Evolutionary conservation across 30 jellyfish, hydroid and myxozoan species (phyloP), one percentile per base, ranked within the genome.

Genomic region (Pelagia noctiluca): DNA sequence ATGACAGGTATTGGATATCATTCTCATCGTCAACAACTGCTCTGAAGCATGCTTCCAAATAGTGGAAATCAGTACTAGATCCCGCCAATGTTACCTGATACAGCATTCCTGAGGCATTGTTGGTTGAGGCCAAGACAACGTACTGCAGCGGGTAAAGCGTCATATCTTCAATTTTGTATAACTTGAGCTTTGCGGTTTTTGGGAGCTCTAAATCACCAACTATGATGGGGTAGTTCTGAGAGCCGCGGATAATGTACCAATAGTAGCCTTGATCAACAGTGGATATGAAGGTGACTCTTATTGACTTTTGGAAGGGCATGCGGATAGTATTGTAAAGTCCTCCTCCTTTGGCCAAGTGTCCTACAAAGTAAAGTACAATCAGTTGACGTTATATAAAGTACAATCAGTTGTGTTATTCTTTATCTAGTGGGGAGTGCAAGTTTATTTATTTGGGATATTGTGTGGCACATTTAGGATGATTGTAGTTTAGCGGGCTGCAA

Each of bases 151-250:
- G 96, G 37, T 82, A 73, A 31, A 76, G 53, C 7, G 37, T 70
- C 54, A 22, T 25, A 31, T 88, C 70, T 53, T 82, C 92, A 4
- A 79, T 36, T 37, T 84, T 84, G 24, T 84, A 79, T 50, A 90
- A 22, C 16, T 64, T 84, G 65, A 90, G 77, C 80, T 62, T 53
- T 22, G 97, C 95, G 3, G 81, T 83, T 47, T 83, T 65, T 0
- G 97, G 97, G 23, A 90, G 82, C 49, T 29, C 81, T 64, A 90
- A 35, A 70, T 90, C 97, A 7, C 97, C 97, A 70, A 90, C 60
- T 1, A 71, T 83, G 22, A 90, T 52, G 0, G 89, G 96, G 75
- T 82, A 83, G 87, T 90, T 84, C 70, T 90, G 93, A 36, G 86
- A 88, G 0, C 97, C 97, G 18, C 97, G 71, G 2, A 82, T 71